Evolutionary conservation across 2,797 vertebrate genomes (phyloP).

Genomic region (Acanthis flammea): DNA sequence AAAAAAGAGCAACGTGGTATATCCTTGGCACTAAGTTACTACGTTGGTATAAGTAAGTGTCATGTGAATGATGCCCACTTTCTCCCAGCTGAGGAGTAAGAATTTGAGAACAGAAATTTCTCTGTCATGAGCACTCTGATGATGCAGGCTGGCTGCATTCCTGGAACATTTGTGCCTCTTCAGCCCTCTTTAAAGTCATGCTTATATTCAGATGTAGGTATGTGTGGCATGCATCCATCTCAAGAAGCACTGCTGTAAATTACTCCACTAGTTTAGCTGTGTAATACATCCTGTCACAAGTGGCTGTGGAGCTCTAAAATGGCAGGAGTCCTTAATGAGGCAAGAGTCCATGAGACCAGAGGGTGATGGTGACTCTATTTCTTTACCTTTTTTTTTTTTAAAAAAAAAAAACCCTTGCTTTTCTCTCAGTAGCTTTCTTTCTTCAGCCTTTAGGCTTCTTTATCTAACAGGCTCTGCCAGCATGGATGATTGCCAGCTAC

Average conservation of each 20-base stretch:
- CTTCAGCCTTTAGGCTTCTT: not conserved
- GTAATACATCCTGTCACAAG: not conserved
- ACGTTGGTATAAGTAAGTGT: not conserved
- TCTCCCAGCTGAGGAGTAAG: not conserved
- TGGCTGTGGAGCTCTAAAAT: not conserved
- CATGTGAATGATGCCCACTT: not conserved
- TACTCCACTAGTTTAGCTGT: not conserved
- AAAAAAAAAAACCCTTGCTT: not conserved
- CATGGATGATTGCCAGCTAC: not conserved
- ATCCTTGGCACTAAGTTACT: not conserved
- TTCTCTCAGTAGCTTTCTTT: not conserved
- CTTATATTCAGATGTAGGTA: not conserved
- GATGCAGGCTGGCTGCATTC: conserved; percentile 8
- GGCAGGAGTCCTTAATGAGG: not conserved
- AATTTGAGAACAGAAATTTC: not conserved
- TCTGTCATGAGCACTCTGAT: not conserved
- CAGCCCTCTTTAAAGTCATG: not conserved
- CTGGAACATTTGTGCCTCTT: not conserved
- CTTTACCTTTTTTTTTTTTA: not conserved
- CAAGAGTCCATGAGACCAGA: not conserved
- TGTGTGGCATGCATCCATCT: conserved; percentile 10
- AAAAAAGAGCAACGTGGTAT: not conserved
- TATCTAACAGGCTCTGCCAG: not conserved
- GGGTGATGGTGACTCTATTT: not conserved
- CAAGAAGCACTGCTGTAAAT: not conserved